Evolutionary conservation across 2,113 vertebrate genomes (phyloP).

Genomic region (Ptyas mucosa): DNA sequence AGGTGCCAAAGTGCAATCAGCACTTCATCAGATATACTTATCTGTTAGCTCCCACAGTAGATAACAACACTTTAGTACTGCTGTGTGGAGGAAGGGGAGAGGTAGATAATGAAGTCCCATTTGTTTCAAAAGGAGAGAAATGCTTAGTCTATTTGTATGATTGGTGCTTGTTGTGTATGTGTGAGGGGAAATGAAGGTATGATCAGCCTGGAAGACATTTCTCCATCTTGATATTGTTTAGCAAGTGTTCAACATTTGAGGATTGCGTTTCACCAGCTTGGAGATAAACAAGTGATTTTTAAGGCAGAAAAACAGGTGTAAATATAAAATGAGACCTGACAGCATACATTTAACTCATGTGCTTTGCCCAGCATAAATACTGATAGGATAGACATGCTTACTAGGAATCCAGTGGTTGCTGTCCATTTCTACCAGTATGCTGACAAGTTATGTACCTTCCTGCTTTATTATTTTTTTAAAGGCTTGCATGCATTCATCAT

Average conservation of each 20-base stretch:
- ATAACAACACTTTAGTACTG: background rate
- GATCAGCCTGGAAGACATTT: background rate
- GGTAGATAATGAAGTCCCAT: background rate
- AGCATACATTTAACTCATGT: background rate
- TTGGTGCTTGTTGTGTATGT: background rate
- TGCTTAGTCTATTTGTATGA: background rate
- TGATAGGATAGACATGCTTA: background rate
- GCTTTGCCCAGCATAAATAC: too few relatives aligned
- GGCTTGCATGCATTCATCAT: background rate
- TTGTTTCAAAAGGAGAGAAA: background rate
- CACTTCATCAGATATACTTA: background rate
- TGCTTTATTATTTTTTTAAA: background rate
- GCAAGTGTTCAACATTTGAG: background rate
- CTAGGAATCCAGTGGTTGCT: background rate
- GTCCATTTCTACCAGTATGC: background rate
- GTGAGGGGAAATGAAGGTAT: background rate
- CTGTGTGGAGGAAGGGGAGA: background rate
- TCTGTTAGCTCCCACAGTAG: background rate
- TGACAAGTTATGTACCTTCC: background rate
- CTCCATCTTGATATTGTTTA: background rate
- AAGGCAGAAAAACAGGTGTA: background rate
- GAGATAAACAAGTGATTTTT: background rate
- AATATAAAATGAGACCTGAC: background rate
- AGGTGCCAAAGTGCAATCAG: background rate
- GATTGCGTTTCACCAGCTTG: background rate